A percentile compares a stretch with the other conserved stretches of the same genome.
Conservation (phyloP, 2,797 vertebrate genomes). For the Urocyon cinereoargenteus region DNA sequence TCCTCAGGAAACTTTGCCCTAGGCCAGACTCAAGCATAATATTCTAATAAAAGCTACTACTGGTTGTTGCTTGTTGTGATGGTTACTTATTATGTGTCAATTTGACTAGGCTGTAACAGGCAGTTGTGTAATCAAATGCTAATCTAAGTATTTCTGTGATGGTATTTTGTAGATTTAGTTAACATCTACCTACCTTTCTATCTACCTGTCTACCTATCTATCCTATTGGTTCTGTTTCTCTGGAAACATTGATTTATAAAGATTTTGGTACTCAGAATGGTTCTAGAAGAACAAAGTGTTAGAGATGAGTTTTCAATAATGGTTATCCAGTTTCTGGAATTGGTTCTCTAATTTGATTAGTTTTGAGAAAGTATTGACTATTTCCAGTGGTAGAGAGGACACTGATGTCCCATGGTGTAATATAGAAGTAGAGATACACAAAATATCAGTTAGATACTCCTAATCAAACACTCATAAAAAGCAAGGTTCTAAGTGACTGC, state of each 20-base stretch:
- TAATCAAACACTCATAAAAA: not conserved
- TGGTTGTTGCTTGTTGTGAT: not conserved
- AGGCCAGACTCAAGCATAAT: not conserved
- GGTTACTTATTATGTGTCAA: not conserved
- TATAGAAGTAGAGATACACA: not conserved
- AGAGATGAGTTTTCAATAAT: not conserved
- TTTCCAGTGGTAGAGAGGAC: not conserved
- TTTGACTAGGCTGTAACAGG: not conserved
- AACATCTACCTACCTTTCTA: not conserved
- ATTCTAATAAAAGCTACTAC: not conserved
- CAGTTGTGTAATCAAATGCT: not conserved
- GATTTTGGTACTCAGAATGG: not conserved
- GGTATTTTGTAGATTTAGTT: not conserved
- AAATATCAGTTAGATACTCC: not conserved
- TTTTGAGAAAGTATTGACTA: not conserved
- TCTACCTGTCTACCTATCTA: not conserved
- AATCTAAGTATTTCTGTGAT: not conserved
- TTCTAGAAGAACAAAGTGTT: not conserved
- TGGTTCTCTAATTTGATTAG: not conserved
- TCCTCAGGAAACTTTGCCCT: not conserved
- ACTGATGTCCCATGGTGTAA: not conserved
- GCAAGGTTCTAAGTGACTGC: not conserved
- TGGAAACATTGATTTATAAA: not conserved
- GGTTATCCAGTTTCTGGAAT: not conserved
- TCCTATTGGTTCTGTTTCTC: not conserved